A percentile compares a stretch with the other conserved stretches of the same genome.
Evolutionary conservation across 2,113 vertebrate species (phyloP).

Genomic region (Paramisgurnus dabryanus): DNA sequence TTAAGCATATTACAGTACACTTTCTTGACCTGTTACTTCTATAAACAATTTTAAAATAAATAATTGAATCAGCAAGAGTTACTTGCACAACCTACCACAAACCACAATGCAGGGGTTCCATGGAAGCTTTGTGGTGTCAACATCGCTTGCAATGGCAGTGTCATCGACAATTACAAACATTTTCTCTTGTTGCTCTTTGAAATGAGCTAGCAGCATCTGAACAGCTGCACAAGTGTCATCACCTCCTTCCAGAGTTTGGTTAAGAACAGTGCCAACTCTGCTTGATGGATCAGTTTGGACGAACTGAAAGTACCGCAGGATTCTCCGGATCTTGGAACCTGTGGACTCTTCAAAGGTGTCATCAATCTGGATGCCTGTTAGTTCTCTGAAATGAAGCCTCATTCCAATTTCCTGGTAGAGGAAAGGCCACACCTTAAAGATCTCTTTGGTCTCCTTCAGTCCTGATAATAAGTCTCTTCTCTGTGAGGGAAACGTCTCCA

Average conservation of each 20-base stretch:
- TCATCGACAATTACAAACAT: conserved; percentile 29
- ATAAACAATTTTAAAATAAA: conserved; percentile 6
- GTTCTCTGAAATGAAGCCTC: conserved; percentile 35
- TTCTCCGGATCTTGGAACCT: conserved; percentile 22
- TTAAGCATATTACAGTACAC: neutral
- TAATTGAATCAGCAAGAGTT: conserved; percentile 3
- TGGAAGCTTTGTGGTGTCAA: conserved; percentile 28
- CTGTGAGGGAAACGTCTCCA: conserved; percentile 28
- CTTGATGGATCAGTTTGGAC: conserved; percentile 24
- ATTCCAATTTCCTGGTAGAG: conserved; percentile 33
- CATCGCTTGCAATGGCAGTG: conserved; percentile 31
- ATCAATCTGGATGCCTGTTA: conserved; percentile 38
- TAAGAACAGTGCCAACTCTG: conserved; percentile 8
- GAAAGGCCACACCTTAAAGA: conserved; percentile 31
- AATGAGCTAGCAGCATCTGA: conserved; percentile 17
- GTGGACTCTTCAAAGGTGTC: conserved; percentile 31
- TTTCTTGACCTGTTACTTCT: conserved; percentile 1
- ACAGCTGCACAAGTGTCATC: conserved; percentile 23
- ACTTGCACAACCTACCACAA: conserved; percentile 34
- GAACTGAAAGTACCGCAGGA: conserved; percentile 36
- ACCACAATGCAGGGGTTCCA: conserved; percentile 41
- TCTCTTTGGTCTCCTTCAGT: conserved; percentile 24
- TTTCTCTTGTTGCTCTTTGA: conserved; percentile 33
- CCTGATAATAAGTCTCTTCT: conserved; percentile 32
- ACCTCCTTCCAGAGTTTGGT: conserved; percentile 14